phyloP scores from a whole-genome alignment of 2,113 vertebrate species.

The Herpailurus yagouaroundi region DNA sequence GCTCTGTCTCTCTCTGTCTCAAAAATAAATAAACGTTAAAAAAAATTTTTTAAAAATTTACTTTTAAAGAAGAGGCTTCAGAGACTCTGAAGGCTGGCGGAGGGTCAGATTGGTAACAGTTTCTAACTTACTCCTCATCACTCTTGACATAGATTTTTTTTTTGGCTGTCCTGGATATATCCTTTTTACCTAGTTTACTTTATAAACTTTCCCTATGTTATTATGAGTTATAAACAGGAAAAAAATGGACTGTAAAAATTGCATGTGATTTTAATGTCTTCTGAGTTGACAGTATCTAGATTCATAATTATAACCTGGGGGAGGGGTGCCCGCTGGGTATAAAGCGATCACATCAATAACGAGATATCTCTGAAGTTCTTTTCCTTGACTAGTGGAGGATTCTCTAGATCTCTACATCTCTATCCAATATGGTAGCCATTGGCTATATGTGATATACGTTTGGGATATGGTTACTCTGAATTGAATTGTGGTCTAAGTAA shows the following conservation, averaged over 20 bases:
- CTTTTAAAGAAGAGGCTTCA: neutral
- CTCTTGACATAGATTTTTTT: neutral
- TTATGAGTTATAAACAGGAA: neutral
- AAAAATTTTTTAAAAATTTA: neutral
- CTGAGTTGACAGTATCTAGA: neutral
- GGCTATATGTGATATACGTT: rapidly evolving
- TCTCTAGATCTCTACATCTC: neutral
- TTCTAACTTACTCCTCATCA: neutral
- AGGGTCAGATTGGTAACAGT: neutral
- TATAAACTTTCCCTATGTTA: neutral
- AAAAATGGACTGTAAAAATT: neutral
- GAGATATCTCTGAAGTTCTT: neutral
- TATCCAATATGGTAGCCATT: neutral
- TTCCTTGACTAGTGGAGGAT: neutral
- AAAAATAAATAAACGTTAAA: neutral
- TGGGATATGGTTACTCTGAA: neutral
- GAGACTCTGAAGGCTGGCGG: neutral
- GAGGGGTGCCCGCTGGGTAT: neutral
- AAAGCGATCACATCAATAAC: neutral
- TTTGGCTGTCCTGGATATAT: neutral
- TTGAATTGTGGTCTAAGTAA: neutral
- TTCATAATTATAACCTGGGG: neutral
- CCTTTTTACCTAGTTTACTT: neutral
- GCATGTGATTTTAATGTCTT: conserved; percentile 7
- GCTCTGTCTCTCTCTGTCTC: neutral